phyloP scores from a whole-genome alignment of 2,888 invertebrate genomes.

The Aspidiotus destructor region DNA sequence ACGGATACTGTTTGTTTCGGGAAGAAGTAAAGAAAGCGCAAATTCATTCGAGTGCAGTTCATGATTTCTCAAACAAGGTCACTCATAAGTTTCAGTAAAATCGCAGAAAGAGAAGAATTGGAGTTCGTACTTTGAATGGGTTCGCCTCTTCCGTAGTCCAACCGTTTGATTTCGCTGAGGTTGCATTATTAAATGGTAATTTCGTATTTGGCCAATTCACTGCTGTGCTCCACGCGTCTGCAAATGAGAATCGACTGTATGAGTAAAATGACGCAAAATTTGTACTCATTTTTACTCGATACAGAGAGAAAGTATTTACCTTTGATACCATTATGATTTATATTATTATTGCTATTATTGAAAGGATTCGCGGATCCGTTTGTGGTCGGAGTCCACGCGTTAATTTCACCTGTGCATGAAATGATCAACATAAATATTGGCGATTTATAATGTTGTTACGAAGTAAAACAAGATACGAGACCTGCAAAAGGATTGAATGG shows the following conservation, averaged over 20 bases:
- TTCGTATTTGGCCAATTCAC: slow-evolving; percentile 33
- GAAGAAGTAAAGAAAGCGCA: no score
- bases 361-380: slow-evolving; percentile 22
- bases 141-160: slow-evolving; percentile 34
- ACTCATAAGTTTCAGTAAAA: no score
- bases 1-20: no score
- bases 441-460: background rate
- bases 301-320: background rate
- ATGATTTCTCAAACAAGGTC: no score
- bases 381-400: slow-evolving; percentile 18
- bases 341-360: slow-evolving; percentile 16
- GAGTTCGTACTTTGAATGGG: slow-evolving; percentile 31
- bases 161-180: slow-evolving; percentile 15
- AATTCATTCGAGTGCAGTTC: no score
- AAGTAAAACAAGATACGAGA: background rate
- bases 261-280: background rate
- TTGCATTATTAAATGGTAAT: slow-evolving; percentile 12
- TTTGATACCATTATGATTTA: background rate
- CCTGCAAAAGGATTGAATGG: slow-evolving; percentile 30
- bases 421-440: background rate
- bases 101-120: no score
- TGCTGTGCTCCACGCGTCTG: slow-evolving; percentile 34
- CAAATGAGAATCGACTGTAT: background rate
- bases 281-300: background rate
- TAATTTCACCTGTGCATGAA: slow-evolving; percentile 10